Conservation (phyloP, 2,888 invertebrate genomes). For the Meganola albula region DNA sequence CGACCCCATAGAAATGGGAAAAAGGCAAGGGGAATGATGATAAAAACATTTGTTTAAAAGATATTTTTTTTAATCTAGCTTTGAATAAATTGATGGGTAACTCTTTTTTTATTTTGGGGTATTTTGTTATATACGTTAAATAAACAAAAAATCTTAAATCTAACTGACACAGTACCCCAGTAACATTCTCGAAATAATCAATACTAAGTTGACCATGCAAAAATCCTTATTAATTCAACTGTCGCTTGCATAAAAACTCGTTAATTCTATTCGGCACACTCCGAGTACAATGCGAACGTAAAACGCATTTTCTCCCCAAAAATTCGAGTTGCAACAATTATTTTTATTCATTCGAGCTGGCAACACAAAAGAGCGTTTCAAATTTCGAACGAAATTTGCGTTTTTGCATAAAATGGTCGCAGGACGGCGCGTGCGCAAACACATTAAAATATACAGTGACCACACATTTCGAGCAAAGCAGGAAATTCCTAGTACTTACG, state of each 20-base stretch:
- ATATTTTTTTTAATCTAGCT: too few species aligned
- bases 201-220: slow-evolving; percentile 52
- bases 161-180: slow-evolving; percentile 17
- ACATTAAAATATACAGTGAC: slow-evolving; percentile 49
- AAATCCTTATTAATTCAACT: slow-evolving; percentile 57
- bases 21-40: too few species aligned
- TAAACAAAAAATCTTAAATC: too few species aligned
- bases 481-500: neutral
- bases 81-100: too few species aligned
- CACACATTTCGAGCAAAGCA: slow-evolving; percentile 14
- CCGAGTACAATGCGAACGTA: slow-evolving; percentile 40
- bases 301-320: slow-evolving; percentile 56
- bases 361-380: slow-evolving; percentile 72
- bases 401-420: slow-evolving; percentile 74
- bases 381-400: slow-evolving; percentile 76
- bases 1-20: too few species aligned
- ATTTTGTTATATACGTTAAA: too few species aligned
- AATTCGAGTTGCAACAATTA: slow-evolving; percentile 63
- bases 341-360: slow-evolving; percentile 64
- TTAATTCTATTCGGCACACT: slow-evolving; percentile 63
- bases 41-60: too few species aligned
- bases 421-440: slow-evolving; percentile 61
- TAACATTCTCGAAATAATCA: slow-evolving; percentile 40
- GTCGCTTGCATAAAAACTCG: slow-evolving; percentile 66
- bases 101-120: too few species aligned